These are phyloP conservation scores for Hypotaenidia philippensis DNA, from an alignment of 2,797 vertebrate genomes.

Conservation along the genomic window DNA sequence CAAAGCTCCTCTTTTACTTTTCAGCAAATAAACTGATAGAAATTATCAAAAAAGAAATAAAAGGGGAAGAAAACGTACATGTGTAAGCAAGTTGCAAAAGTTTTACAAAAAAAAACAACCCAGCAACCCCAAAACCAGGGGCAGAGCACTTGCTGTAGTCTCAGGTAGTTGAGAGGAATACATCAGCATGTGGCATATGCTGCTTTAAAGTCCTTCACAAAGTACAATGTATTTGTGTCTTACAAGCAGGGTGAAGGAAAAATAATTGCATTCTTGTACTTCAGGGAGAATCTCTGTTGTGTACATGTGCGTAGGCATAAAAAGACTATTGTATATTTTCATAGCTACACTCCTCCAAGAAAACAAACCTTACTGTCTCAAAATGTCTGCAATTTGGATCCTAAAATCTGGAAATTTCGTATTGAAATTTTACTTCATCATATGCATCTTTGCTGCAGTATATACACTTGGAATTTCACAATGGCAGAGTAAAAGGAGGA, in stretches of 20 bases:
- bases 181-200: not conserved
- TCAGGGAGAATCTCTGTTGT: slow-evolving; percentile 18
- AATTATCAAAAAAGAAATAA: not conserved
- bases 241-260: slow-evolving; percentile 11
- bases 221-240: slow-evolving; percentile 18
- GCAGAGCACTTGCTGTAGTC: not conserved
- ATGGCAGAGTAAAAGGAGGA: not conserved
- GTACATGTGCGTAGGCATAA: slow-evolving; percentile 39
- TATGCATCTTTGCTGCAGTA: not conserved
- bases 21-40: not conserved
- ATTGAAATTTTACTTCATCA: not conserved
- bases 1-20: not conserved
- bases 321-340: slow-evolving; percentile 36
- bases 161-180: not conserved
- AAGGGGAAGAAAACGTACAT: not conserved
- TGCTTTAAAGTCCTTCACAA: not conserved
- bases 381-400: not conserved
- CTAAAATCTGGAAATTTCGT: slow-evolving; percentile 7
- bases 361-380: slow-evolving; percentile 13
- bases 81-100: not conserved
- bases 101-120: not conserved
- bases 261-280: slow-evolving; percentile 24
- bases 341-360: slow-evolving; percentile 3
- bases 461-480: not conserved
- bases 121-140: not conserved